Base-by-base conservation (phyloP, 2,888 invertebrate genomes). In the Chaitophorus viminalis region DNA sequence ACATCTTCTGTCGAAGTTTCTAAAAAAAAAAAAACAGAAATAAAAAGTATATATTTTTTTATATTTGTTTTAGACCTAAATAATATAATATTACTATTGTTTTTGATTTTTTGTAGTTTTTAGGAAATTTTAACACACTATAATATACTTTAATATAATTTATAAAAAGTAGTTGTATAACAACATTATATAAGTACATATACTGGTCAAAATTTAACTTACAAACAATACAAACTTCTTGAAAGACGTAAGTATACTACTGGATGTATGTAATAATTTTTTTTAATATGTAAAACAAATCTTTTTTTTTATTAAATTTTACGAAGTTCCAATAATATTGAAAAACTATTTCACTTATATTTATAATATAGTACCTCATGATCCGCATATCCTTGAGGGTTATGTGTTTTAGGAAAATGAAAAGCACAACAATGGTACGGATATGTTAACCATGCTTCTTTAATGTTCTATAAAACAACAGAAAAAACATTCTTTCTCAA, bases 351-450 rank as follows among this genome's bases (percentile, higher is more conserved):
- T 46, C 8, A 46, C 9, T 46, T 46, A 46, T 9, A 9, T 46
- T 9, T 14, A 60, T 60, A 60, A 60, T 60, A 25, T 39, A 29
- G 89, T 75, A 93, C 93, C 90, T 94, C 92, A 90, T 94, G 93
- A 86, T 94, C 92, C 29, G 94, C 94, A 91, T 95, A 95, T 33
- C 94, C 92, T 46, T 92, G 92, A 0, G 96, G 96, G 91, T 96
- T 94, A 91, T 97, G 97, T 14, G 95, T 93, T 90, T 95, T 95
- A 0, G 97, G 97, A 91, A 94, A 96, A 90, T 94, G 94, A 91
- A 97, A 97, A 11, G 97, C 97, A 91, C 97, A 97, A 92, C 97
- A 97, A 91, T 97, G 97, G 91, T 97, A 97, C 78, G 96, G 95
- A 91, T 97, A 97, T 0, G 96, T 97, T 89, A 97, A 92, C 91